Evolutionary conservation across 2,888 invertebrate species (phyloP), one percentile per base, ranked within the genome.

Genomic region (Cheilosia vernalis): DNA sequence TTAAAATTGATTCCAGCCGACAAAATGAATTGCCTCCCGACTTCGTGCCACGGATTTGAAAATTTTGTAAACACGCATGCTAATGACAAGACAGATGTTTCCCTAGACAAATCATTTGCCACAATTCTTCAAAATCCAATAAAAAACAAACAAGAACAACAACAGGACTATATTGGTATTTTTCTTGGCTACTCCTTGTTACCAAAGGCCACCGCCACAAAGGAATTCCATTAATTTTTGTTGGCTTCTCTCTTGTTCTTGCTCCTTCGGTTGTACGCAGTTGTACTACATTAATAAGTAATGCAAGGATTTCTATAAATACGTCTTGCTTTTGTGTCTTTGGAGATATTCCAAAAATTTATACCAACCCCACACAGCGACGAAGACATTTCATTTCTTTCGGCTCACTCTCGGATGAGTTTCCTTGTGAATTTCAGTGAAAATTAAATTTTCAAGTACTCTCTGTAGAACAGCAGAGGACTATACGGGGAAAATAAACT

Each of bases 1-100:
- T 79, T 83, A 61, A 78, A 66, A 56, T 63, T 61, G 61, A 67
- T 56, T 83, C 56, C 73, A 40, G 55, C 78, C 79, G 78, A 72
- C 72, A 73, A 82, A 83, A 83, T 63, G 61, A 78, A 83, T 83
- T 83, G 82, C 78, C 66, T 61, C 60, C 72, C 61, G 60, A 66
- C 55, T 82, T 60, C 78, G 61, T 78, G 78, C 40, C 72, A 49
- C 61, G 67, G 61, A 67, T 83, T 24, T 51, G 63, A 56, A 79
- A 78, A 73, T 73, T 27, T 56, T 24, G 53, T 56, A 66, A 72
- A 27, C 51, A 73, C 72, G 40, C 64, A 42, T 72, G 37, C 64
- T 56, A 72, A 51, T 64, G 60, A 33, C 63, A 77, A 13, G 13
- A 77, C 60, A 67, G 78, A 78, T 78, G 72, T 77, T 69, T 56